Evolutionary conservation across 2,888 invertebrate species (phyloP), one percentile per base, ranked within the genome.

Genomic region (Anthrax anthrax): DNA sequence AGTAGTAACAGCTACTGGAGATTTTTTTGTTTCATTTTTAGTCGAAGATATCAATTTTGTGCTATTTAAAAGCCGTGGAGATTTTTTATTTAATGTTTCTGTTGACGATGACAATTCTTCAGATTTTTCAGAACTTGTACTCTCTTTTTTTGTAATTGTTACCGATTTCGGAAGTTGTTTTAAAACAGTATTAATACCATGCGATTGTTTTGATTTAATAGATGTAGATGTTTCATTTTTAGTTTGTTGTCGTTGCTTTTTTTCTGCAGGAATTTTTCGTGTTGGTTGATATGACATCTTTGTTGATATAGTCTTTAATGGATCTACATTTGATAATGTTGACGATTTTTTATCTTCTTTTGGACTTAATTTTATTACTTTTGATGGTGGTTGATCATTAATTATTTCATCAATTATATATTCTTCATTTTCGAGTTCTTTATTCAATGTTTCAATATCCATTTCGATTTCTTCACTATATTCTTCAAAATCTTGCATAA

Each of bases 301-400:
- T 23, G 23, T 23, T 6, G 23, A 23, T 23, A 8, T 8, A 23
- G 8, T 23, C 8, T 23, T 23, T 23, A 6, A 23, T 23, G 23
- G 4, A 8, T 23, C 40, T 9, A 12, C 2, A 18, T n/a, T 39
- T 40, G 65, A 43, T 71, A 57, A n/a, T n/a, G n/a, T n/a, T 0
- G 70, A 70, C 49, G 70, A 70, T 48, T 72, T 71, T 50, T 60
- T 75, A 53, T 62, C 66, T 63, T 44, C 67, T 62, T 37, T 64
- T 62, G 42, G 29, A 32, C 61, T 61, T 18, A 65, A 59, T 32
- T 37, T 37, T 18, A 36, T 6, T 6, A 39, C 44, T 46, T 38
- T 44, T 18, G 17, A 4, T 37, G 41, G 46, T 32, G 29, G 29
- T 12, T 41, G 42, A 12, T 47, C 36, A 12, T 43, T 41, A 18